A percentile compares a stretch with the other conserved stretches of the same genome.
These are phyloP conservation scores for Oryzias celebensis DNA, from an alignment of 2,113 vertebrate species.

Conservation along the genomic window DNA sequence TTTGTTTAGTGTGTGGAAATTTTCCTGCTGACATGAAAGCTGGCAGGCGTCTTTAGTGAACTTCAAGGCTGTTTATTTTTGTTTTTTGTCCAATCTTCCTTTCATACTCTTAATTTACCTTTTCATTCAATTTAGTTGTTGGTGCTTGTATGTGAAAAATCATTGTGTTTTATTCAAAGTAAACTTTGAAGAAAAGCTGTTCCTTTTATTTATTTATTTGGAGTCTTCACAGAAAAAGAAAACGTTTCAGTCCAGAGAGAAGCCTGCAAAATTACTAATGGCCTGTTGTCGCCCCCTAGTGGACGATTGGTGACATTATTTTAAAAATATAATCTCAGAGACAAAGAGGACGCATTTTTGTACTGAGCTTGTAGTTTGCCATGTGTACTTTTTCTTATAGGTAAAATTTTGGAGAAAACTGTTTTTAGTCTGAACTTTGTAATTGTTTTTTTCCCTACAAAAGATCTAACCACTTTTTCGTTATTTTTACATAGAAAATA, in stretches of 20 bases:
- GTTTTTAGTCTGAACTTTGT: too few relatives aligned
- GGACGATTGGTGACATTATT: constrained; percentile 8
- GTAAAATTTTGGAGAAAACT: too few relatives aligned
- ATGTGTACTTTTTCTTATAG: too few relatives aligned
- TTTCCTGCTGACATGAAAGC: constrained; percentile 18
- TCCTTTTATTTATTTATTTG: neutral
- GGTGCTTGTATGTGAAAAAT: neutral
- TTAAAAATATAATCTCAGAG: neutral
- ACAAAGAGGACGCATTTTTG: too few relatives aligned
- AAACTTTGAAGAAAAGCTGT: neutral
- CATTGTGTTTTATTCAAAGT: neutral
- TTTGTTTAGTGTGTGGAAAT: neutral
- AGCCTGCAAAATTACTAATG: constrained; percentile 19
- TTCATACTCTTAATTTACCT: neutral
- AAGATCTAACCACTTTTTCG: too few relatives aligned
- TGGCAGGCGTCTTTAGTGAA: neutral
- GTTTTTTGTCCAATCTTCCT: neutral
- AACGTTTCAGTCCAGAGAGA: constrained; percentile 1
- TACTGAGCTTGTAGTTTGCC: too few relatives aligned
- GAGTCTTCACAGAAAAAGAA: neutral
- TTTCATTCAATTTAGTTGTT: neutral
- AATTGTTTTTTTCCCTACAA: too few relatives aligned
- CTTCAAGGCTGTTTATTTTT: neutral
- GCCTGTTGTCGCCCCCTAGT: constrained; percentile 65
- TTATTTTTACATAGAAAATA: neutral